Base-by-base conservation (phyloP, 1,140 invertebrate species). In the Camponotus floridanus region DNA sequence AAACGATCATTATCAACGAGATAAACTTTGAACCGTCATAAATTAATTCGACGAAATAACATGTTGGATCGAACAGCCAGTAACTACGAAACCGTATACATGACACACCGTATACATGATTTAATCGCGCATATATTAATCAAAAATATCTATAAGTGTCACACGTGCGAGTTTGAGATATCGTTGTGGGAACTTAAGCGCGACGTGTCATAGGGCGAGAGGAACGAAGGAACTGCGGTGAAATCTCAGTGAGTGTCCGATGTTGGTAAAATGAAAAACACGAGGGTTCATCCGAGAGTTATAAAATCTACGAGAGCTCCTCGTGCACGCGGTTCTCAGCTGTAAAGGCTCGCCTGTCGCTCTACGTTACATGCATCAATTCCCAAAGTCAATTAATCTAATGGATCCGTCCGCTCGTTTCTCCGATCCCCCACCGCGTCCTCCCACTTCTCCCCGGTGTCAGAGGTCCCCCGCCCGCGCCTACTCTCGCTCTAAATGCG, bases 381-480 rank as follows among this genome's bases (percentile, higher is more conserved):
- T 86, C 87, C 67, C 76, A 84, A 90, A 88, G 88, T 80, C 91
- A 90, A 90, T 92, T 91, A 91, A 91, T 90, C 55, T 89, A 90
- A 92, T 92, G 89, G 88, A 88, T 78, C 71, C 79, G 88, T 86
- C 83, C 62, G 64, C 74, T 51, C 74, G 73, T 79, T 71, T 79
- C 68, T 86, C 79, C 64, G 39, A 65, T 64, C 81, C 51, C 26
- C 33, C 62, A 31, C 26, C 39, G n/a, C 18, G 42, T 11, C 55
- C 59, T 61, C 61, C 57, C 42, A 31, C 36, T 65, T 45, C 26
- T 55, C 21, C 55, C n/a, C 48, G 42, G 62, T 73, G 36, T 57
- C 31, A 36, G 3, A 26, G 68, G 55, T 57, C 45, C 64, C 45
- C 26, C 9, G 3, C 36, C 21, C 57, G 21, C 13, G 1, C 55